Conservation (phyloP, 1,140 invertebrate genomes). For the Drosophila nannoptera region DNA sequence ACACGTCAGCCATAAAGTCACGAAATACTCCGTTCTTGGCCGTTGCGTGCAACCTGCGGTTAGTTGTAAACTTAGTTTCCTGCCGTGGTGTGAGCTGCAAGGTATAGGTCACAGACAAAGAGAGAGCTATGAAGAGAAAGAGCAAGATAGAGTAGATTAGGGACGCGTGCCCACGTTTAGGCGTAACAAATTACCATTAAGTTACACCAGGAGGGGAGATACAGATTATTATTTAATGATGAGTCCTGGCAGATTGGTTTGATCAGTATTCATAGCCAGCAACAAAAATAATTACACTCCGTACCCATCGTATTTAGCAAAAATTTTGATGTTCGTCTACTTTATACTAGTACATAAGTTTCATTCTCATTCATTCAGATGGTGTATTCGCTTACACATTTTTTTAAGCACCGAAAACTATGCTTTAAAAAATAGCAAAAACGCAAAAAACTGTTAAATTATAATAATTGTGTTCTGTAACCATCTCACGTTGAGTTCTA, state of each 20-base stretch:
- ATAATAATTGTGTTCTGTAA: too few relatives aligned
- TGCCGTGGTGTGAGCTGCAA: background rate
- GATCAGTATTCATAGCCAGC: slow-evolving; percentile 42
- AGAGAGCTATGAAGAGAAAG: background rate
- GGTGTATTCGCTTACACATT: background rate
- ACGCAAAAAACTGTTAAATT: too few relatives aligned
- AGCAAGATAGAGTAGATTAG: slow-evolving; percentile 30
- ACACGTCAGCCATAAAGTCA: slow-evolving; percentile 76
- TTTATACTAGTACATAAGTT: too few relatives aligned
- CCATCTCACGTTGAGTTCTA: background rate
- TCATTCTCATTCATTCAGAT: too few relatives aligned
- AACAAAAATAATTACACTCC: slow-evolving; percentile 51
- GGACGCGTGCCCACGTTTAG: slow-evolving; percentile 74
- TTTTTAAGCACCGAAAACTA: slow-evolving; percentile 17
- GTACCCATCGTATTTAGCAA: too few relatives aligned
- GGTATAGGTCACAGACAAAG: background rate
- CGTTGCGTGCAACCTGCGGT: slow-evolving; percentile 64
- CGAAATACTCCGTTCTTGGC: slow-evolving; percentile 53
- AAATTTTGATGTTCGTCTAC: too few relatives aligned
- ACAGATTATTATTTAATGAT: slow-evolving; percentile 76
- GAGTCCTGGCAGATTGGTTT: slow-evolving; percentile 56
- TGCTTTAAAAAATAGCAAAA: slow-evolving; percentile 5
- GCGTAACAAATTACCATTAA: slow-evolving; percentile 78
- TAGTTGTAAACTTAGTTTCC: slow-evolving; percentile 57
- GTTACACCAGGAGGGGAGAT: slow-evolving; percentile 19